Conservation (phyloP, 1,140 invertebrate species). For the Penaeus chinensis region DNA sequence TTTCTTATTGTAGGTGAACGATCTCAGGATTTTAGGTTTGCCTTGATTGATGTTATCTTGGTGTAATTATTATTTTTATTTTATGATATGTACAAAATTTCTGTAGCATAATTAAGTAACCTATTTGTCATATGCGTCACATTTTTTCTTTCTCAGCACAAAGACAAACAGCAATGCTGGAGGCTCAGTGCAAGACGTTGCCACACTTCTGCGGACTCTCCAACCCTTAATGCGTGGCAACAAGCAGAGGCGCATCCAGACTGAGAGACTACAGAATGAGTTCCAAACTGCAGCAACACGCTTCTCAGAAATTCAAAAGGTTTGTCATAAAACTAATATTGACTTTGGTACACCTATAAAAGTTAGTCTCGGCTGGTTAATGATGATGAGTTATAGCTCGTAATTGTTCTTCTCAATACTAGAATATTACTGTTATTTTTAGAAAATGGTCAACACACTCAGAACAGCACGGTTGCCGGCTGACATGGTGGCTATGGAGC, state of each 20-base stretch:
- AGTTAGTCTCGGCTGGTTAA: neutral
- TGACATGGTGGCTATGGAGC: slow-evolving; percentile 57
- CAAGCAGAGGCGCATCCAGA: slow-evolving; percentile 42
- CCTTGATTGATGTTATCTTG: too few species aligned
- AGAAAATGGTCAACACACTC: slow-evolving; percentile 42
- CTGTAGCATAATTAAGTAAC: too few species aligned
- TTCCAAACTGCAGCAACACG: slow-evolving; percentile 55
- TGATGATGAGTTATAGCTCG: neutral
- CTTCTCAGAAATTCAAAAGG: slow-evolving; percentile 55
- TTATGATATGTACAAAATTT: too few species aligned
- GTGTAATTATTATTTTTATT: too few species aligned
- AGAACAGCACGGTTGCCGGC: slow-evolving; percentile 52
- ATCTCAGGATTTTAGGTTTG: too few species aligned
- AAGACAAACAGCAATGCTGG: slow-evolving; percentile 53
- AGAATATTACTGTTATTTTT: neutral
- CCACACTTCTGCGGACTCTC: slow-evolving; percentile 30
- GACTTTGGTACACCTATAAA: neutral
- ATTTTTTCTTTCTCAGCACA: slow-evolving; percentile 14
- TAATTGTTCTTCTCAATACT: neutral
- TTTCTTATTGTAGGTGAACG: too few species aligned
- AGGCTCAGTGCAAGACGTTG: slow-evolving; percentile 34
- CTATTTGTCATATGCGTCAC: too few species aligned
- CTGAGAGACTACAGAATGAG: slow-evolving; percentile 49
- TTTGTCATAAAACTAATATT: neutral
- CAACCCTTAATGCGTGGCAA: slow-evolving; percentile 47